These are phyloP conservation scores for Scartelaos histophorus DNA, from an alignment of 2,113 vertebrate genomes.

Conservation along the genomic window DNA sequence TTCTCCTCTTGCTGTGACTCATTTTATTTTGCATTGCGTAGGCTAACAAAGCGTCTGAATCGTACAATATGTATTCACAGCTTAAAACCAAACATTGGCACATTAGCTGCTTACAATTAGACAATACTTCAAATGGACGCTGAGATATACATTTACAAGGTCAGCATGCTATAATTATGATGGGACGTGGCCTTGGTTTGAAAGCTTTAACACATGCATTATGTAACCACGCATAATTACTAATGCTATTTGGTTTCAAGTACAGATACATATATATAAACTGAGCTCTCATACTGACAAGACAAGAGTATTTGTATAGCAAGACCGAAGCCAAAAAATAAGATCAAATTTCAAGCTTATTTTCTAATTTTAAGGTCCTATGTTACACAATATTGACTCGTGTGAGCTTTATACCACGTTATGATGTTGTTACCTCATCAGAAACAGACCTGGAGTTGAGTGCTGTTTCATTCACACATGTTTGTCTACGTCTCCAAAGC, in stretches of 20 bases:
- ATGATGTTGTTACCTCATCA: too few relatives aligned
- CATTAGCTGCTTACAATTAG: background rate
- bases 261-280: background rate
- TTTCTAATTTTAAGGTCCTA: too few relatives aligned
- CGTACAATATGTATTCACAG: background rate
- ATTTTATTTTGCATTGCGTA: slow-evolving; percentile 1
- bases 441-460: too few relatives aligned
- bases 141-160: background rate
- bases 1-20: slow-evolving; percentile 17
- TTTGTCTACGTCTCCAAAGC: too few relatives aligned
- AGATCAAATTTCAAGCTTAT: too few relatives aligned
- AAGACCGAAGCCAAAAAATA: too few relatives aligned
- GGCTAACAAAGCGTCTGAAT: slow-evolving; percentile 17
- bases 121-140: slow-evolving; percentile 14
- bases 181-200: background rate
- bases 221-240: too few relatives aligned
- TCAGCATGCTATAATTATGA: background rate
- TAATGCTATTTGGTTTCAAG: background rate
- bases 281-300: too few relatives aligned
- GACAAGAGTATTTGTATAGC: too few relatives aligned
- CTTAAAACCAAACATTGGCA: slow-evolving; percentile 1
- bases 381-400: too few relatives aligned
- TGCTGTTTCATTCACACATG: too few relatives aligned
- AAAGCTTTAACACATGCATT: background rate
- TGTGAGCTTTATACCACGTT: too few relatives aligned